These are phyloP conservation scores for Macaria liturata DNA, from an alignment of 2,888 invertebrate genomes.

Conservation along the genomic window DNA sequence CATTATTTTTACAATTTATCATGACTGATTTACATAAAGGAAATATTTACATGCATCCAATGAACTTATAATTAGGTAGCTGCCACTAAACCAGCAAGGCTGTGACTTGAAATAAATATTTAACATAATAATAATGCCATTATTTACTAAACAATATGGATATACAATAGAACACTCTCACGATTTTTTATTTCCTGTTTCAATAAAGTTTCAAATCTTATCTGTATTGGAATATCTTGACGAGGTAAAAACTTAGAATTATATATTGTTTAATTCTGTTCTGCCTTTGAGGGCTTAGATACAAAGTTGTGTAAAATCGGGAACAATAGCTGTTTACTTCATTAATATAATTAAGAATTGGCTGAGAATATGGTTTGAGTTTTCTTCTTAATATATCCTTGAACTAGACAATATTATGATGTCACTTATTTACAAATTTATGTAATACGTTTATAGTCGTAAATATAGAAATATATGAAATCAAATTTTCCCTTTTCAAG, in stretches of 20 bases:
- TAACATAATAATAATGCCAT: slow-evolving; percentile 20
- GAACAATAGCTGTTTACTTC: too few species aligned
- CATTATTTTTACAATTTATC: too few species aligned
- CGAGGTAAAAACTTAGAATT: slow-evolving; percentile 24
- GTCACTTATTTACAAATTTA: too few species aligned
- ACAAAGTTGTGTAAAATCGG: too few species aligned
- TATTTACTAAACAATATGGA: slow-evolving; percentile 40
- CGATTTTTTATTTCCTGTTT: slow-evolving; percentile 64
- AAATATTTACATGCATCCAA: neutral
- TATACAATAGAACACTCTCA: slow-evolving; percentile 48
- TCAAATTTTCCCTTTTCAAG: too few species aligned
- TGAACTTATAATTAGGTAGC: slow-evolving; percentile 14
- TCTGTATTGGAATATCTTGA: slow-evolving; percentile 46
- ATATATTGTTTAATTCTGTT: slow-evolving; percentile 20
- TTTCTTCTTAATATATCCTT: too few species aligned
- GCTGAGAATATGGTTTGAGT: too few species aligned
- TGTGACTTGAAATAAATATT: slow-evolving; percentile 24
- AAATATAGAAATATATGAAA: too few species aligned
- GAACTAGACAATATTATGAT: too few species aligned
- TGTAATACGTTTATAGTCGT: too few species aligned
- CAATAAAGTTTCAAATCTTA: slow-evolving; percentile 47
- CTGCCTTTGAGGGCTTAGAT: neutral
- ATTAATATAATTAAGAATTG: too few species aligned
- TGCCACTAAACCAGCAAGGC: slow-evolving; percentile 20
- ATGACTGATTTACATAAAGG: neutral